Conservation (phyloP, 2,888 invertebrate genomes). For the Formica aserva region DNA sequence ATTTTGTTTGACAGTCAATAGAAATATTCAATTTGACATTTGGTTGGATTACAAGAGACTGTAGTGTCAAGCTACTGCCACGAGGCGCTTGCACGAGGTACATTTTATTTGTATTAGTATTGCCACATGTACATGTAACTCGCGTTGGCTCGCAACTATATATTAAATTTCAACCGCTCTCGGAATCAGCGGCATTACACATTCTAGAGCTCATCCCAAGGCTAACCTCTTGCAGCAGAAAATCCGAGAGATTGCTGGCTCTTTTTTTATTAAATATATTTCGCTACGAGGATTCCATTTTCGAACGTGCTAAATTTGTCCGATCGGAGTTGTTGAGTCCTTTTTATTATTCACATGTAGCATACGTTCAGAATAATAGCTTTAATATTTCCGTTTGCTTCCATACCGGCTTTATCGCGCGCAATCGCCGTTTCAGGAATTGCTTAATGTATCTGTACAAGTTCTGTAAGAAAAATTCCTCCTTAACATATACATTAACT, state of each 20-base stretch:
- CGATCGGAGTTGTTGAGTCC: not conserved
- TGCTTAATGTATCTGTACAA: not conserved
- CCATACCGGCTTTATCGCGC: not conserved
- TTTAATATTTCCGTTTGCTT: conserved; percentile 5
- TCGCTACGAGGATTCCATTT: conserved; percentile 26
- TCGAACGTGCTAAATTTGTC: conserved; percentile 1
- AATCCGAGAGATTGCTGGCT: conserved; percentile 40
- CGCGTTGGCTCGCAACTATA: conserved; percentile 32
- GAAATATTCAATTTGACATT: conserved; percentile 38
- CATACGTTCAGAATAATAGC: conserved; percentile 16
- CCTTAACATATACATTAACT: not conserved
- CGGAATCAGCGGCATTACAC: conserved; percentile 39
- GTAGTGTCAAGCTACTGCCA: conserved; percentile 41
- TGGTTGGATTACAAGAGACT: conserved; percentile 18
- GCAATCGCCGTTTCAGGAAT: not conserved
- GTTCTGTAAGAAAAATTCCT: not conserved
- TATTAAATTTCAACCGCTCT: conserved; percentile 44
- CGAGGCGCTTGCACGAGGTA: conserved; percentile 16
- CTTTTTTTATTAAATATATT: conserved; percentile 43
- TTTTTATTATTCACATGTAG: conserved; percentile 37
- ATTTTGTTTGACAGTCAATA: conserved; percentile 12
- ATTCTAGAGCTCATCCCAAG: conserved; percentile 40
- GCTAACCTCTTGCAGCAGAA: conserved; percentile 48
- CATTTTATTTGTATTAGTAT: conserved; percentile 32
- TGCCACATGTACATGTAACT: conserved; percentile 33